A percentile compares a stretch with the other conserved stretches of the same genome.
Conservation (phyloP, 2,888 invertebrate species). For the Ophion costatus region DNA sequence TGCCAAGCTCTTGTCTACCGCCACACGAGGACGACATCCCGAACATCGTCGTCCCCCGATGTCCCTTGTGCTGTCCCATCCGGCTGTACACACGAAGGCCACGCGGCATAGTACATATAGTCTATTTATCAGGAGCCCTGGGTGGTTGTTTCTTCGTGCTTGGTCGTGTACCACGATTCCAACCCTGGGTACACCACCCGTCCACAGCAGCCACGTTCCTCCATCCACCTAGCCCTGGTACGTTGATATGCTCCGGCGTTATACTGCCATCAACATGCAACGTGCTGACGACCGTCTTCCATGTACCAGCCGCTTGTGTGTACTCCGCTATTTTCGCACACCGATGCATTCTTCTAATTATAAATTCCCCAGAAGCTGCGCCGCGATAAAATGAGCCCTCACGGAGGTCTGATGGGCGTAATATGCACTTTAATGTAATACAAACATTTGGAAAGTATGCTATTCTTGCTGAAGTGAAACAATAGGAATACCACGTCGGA, state of each 20-base stretch:
- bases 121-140: slow-evolving; percentile 50
- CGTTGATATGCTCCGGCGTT: slow-evolving; percentile 32
- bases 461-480: slow-evolving; percentile 44
- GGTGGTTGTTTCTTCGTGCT: slow-evolving; percentile 56
- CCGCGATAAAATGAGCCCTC: slow-evolving; percentile 70
- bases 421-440: slow-evolving; percentile 53
- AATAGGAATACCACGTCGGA: background rate
- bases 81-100: slow-evolving; percentile 31
- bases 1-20: slow-evolving; percentile 52
- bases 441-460: slow-evolving; percentile 61
- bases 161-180: slow-evolving; percentile 40
- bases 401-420: slow-evolving; percentile 63
- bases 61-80: slow-evolving; percentile 41
- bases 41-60: slow-evolving; percentile 35
- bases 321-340: slow-evolving; percentile 23
- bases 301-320: slow-evolving; percentile 16
- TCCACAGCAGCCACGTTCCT: slow-evolving; percentile 58
- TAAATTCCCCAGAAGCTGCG: slow-evolving; percentile 77
- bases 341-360: slow-evolving; percentile 73
- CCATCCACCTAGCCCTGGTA: slow-evolving; percentile 38
- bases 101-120: slow-evolving; percentile 7
- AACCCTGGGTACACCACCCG: slow-evolving; percentile 46
- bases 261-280: slow-evolving; percentile 53
- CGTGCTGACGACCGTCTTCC: slow-evolving; percentile 49
- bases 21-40: slow-evolving; percentile 30